Evolutionary conservation across 30 jellyfish, hydroid and myxozoan species (phyloP).

Genomic region (Cassiopea xamachana): DNA sequence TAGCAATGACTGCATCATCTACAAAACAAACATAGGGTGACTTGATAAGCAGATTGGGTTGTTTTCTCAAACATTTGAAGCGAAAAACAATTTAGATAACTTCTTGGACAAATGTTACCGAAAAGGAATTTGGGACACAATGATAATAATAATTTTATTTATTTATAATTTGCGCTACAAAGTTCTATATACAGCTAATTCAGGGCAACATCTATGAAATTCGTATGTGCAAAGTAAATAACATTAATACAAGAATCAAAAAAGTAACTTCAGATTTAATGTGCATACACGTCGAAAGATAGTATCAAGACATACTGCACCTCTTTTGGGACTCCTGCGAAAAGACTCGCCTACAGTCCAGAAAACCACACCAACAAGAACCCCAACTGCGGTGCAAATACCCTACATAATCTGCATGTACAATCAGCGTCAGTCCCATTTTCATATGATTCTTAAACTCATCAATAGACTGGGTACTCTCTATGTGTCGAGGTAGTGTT

Average conservation of each 20-base stretch:
- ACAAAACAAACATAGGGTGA: not conserved
- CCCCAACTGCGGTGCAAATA: constrained; percentile 23
- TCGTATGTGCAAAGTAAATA: too few relatives aligned
- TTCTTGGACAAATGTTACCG: not conserved
- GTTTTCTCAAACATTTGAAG: not conserved
- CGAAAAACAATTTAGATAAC: not conserved
- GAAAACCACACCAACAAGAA: not conserved
- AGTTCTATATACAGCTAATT: too few relatives aligned
- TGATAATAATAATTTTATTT: too few relatives aligned
- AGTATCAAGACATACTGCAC: too few relatives aligned
- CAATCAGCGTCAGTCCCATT: constrained; percentile 26
- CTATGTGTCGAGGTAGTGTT: constrained; percentile 22
- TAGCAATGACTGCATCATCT: not conserved
- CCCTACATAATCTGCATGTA: constrained; percentile 42
- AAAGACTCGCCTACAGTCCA: too few relatives aligned
- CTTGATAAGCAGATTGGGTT: not conserved
- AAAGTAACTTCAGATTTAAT: too few relatives aligned
- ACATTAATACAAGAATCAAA: too few relatives aligned
- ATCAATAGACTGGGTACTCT: constrained; percentile 28
- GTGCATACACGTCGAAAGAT: too few relatives aligned
- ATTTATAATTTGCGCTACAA: too few relatives aligned
- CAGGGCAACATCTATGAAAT: too few relatives aligned
- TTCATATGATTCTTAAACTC: constrained; percentile 15
- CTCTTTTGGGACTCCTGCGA: too few relatives aligned
- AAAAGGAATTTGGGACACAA: not conserved